Percentiles rank a stretch among this genome's conserved stretches.
phyloP scores from a whole-genome alignment of 2,888 invertebrate genomes.

The Sesamia inferens region DNA sequence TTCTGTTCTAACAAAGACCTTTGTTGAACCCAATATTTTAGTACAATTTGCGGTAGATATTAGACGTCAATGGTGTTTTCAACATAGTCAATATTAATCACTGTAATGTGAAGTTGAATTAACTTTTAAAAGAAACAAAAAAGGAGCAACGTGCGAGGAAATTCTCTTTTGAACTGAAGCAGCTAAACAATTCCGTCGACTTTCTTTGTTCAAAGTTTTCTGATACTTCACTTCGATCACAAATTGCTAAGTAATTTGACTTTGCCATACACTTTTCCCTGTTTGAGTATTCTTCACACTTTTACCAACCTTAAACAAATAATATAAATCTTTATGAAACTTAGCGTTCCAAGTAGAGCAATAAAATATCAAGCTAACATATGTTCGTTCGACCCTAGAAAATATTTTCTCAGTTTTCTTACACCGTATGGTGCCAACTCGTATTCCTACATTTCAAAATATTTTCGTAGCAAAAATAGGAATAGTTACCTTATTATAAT shows the following conservation, averaged over 20 bases:
- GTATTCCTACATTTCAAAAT: conserved; percentile 39
- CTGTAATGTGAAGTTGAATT: conserved; percentile 14
- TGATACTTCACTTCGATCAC: conserved; percentile 35
- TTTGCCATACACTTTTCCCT: conserved; percentile 23
- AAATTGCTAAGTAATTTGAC: conserved; percentile 56
- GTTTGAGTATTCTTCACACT: conserved; percentile 32
- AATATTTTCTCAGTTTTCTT: conserved; percentile 62
- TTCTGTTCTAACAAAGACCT: conserved; percentile 28
- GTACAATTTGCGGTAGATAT: neutral
- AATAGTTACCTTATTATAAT: conserved; percentile 26
- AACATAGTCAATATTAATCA: conserved; percentile 28
- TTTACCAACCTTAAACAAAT: conserved; percentile 38
- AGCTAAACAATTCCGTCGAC: conserved; percentile 13
- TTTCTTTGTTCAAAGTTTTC: conserved; percentile 43
- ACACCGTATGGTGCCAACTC: conserved; percentile 52
- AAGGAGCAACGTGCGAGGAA: conserved; percentile 10
- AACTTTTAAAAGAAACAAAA: conserved; percentile 25
- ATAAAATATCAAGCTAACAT: conserved; percentile 63
- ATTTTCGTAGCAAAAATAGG: conserved; percentile 9
- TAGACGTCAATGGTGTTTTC: neutral
- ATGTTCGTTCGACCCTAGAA: conserved; percentile 49
- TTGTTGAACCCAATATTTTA: conserved; percentile 1
- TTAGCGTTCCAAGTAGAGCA: conserved; percentile 35
- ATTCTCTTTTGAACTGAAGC: conserved; percentile 29
- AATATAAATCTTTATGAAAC: conserved; percentile 36